Conservation (phyloP, 1,140 invertebrate genomes). For the Zophobas morio region DNA sequence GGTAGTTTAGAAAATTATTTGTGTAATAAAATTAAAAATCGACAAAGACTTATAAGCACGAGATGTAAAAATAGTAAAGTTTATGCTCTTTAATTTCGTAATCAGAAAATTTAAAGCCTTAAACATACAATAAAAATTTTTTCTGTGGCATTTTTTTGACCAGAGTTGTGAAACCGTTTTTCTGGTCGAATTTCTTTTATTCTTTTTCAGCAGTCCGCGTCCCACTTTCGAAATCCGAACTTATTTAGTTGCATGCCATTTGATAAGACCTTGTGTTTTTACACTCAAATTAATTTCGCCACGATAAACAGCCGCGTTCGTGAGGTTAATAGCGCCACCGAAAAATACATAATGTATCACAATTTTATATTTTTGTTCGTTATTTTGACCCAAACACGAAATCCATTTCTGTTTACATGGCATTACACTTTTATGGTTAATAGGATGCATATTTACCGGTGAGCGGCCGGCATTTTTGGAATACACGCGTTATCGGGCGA, state of each 20-base stretch:
- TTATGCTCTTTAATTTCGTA: too few species aligned
- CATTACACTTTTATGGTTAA: slow-evolving; percentile 4
- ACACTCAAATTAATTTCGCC: slow-evolving; percentile 36
- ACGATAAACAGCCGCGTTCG: slow-evolving; percentile 16
- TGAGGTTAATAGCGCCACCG: slow-evolving; percentile 16
- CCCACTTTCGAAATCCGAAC: not conserved
- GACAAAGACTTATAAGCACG: too few species aligned
- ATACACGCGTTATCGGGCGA: slow-evolving; percentile 14
- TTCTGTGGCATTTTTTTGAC: too few species aligned
- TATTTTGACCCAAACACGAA: slow-evolving; percentile 31
- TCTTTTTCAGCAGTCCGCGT: not conserved
- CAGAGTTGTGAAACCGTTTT: too few species aligned
- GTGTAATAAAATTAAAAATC: too few species aligned
- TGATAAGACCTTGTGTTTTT: slow-evolving; percentile 26
- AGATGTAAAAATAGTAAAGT: too few species aligned
- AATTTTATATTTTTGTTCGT: slow-evolving; percentile 34
- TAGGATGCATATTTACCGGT: not conserved
- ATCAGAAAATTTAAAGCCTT: too few species aligned
- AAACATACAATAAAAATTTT: too few species aligned
- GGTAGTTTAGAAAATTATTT: too few species aligned
- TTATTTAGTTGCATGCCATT: slow-evolving; percentile 6
- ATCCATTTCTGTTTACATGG: slow-evolving; percentile 35
- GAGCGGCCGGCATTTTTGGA: slow-evolving; percentile 11
- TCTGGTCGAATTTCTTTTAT: too few species aligned
- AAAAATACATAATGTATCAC: slow-evolving; percentile 39